Evolutionary conservation across 2,888 invertebrate genomes (phyloP).

Genomic region (Drosophila picticornis): DNA sequence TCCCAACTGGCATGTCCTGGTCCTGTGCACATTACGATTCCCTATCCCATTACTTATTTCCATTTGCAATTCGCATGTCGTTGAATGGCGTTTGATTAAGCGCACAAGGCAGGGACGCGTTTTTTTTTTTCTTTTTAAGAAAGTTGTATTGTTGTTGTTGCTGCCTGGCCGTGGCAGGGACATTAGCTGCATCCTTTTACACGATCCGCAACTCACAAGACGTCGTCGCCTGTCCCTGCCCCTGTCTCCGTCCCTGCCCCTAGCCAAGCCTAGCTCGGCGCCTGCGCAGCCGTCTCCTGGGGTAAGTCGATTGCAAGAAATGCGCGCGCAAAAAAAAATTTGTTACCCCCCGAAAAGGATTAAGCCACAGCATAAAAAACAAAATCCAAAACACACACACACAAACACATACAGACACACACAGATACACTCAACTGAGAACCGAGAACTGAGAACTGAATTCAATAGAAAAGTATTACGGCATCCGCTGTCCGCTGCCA

Average conservation of each 20-base stretch:
- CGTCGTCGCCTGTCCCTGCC: slow-evolving; percentile 29
- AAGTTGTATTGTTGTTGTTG: slow-evolving; percentile 18
- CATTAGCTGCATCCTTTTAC: slow-evolving; percentile 84
- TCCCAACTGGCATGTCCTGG: slow-evolving; percentile 10
- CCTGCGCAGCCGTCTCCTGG: slow-evolving; percentile 67
- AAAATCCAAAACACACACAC: slow-evolving; percentile 6
- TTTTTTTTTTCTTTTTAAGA: slow-evolving; percentile 29
- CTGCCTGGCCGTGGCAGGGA: slow-evolving; percentile 46
- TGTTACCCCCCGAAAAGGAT: slow-evolving; percentile 72
- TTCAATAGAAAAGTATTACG: slow-evolving; percentile 50
- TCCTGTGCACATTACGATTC: slow-evolving; percentile 6
- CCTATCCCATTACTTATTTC: slow-evolving; percentile 16
- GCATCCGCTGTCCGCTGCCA: slow-evolving; percentile 57
- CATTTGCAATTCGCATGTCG: slow-evolving; percentile 23
- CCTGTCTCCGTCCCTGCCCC: slow-evolving; percentile 13
- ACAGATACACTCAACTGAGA: slow-evolving; percentile 10
- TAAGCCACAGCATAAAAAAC: slow-evolving; percentile 40
- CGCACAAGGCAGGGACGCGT: slow-evolving; percentile 59
- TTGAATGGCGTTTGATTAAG: slow-evolving; percentile 72
- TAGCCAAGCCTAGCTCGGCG: slow-evolving; percentile 42
- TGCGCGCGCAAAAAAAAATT: slow-evolving; percentile 72
- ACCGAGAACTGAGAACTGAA: slow-evolving; percentile 12
- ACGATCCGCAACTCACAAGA: slow-evolving; percentile 55
- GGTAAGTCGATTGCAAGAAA: slow-evolving; percentile 57
- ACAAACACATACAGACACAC: slow-evolving; percentile 8